Evolutionary conservation across 2,797 vertebrate genomes (phyloP), one percentile per base, ranked within the genome.

Genomic region (Hozukius guyotensis): DNA sequence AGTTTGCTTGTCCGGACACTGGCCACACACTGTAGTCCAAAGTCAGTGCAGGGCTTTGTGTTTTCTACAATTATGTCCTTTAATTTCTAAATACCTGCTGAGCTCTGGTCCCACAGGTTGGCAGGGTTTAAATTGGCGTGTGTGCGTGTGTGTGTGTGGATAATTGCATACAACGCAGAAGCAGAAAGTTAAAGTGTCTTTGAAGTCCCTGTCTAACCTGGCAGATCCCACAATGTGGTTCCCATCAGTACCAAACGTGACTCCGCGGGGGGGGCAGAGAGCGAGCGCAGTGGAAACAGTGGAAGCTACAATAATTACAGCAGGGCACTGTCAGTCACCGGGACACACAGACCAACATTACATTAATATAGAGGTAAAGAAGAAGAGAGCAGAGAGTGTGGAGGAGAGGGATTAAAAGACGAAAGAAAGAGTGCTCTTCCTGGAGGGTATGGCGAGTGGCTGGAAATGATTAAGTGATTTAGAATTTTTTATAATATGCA

Each of bases 391-490:
- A 22, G 12, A 73, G 22, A 18, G 69, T 59, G 52, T 32, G 38
- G 36, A 81, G 67, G 25, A 66, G 32, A n/a, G 20, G 16, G n/a
- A 42, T 70, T 78, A n/a, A 22, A 60, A 66, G 66, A 55, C 69
- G 6, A 72, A 75, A 53, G n/a, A 65, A 20, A 49, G 11, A 38
- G 25, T 16, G 10, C 16, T 42, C 22, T 65, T 78, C 70, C 84
- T 79, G 13, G 32, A 78, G 86, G 83, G 65, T 75, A 81, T 49
- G 27, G 20, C 42, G 68, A 76, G 22, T 22, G 80, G 84, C 91
- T 94, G 90, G 90, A 85, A 93, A 86, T 93, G 77, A 93, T 94
- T 94, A 95, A 80, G 75, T 76, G 72, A 72, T 87, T 90, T 91
- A 67, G 64, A 79, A 78, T 88, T 87, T 63, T 63, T 88, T 89